Percentiles rank a stretch among this genome's conserved stretches.
These are phyloP conservation scores for Hydriomena furcata DNA, from an alignment of 2,888 invertebrate genomes.

Conservation along the genomic window DNA sequence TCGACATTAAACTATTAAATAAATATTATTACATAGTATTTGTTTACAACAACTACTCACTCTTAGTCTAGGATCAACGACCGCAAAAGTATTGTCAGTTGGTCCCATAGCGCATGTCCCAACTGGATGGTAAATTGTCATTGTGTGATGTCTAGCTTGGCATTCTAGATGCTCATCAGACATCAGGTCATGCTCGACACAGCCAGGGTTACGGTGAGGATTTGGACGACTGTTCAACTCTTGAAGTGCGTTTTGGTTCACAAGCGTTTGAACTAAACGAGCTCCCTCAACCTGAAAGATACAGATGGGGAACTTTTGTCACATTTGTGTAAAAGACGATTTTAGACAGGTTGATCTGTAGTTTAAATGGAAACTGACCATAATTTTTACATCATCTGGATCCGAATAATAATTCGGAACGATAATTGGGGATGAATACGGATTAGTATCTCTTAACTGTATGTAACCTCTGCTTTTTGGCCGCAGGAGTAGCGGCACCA, in stretches of 20 bases:
- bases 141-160: slow-evolving; percentile 87
- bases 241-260: slow-evolving; percentile 84
- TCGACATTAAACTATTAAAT: too few relatives aligned
- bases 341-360: too few relatives aligned
- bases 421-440: slow-evolving; percentile 90
- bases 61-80: slow-evolving; percentile 87
- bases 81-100: slow-evolving; percentile 74
- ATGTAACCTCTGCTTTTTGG: slow-evolving; percentile 89
- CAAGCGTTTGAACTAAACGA: slow-evolving; percentile 85
- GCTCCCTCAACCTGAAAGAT: slow-evolving; percentile 87
- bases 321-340: too few relatives aligned
- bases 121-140: slow-evolving; percentile 92
- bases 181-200: slow-evolving; percentile 83
- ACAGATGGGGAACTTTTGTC: slow-evolving; percentile 47
- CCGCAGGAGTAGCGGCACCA: slow-evolving; percentile 87
- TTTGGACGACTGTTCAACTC: slow-evolving; percentile 86
- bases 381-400: slow-evolving; percentile 86
- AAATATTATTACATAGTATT: not conserved
- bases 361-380: slow-evolving; percentile 79
- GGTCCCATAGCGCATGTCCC: slow-evolving; percentile 94
- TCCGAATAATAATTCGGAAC: slow-evolving; percentile 93
- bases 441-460: slow-evolving; percentile 86
- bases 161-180: slow-evolving; percentile 92
- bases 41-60: slow-evolving; percentile 21
- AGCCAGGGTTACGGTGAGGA: slow-evolving; percentile 86